Evolutionary conservation across 2,888 invertebrate species (phyloP), one percentile per base, ranked within the genome.

Genomic region (Chymomyza amoena): DNA sequence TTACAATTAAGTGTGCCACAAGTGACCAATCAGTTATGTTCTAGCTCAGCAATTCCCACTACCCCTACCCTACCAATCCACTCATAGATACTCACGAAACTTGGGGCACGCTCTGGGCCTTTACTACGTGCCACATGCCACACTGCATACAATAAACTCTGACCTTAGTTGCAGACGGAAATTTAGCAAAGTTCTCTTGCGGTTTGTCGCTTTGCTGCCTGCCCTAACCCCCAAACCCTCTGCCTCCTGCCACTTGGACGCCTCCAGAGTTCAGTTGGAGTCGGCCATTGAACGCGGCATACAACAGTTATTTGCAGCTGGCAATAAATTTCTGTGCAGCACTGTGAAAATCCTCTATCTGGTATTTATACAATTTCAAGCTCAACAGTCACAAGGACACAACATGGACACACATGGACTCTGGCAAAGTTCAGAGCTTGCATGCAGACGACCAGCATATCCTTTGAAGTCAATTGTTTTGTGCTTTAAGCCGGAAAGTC

Each of bases 131-230:
- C 78, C 75, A 71, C n/a, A n/a, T n/a, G n/a, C n/a, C n/a, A n/a
- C n/a, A n/a, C 69, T 74, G 82, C 82, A 84, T 82, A 80, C 84
- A 83, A 73, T 87, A 78, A 87, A 84, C 87, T 84, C 85, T 84
- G 87, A 87, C 78, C 87, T 71, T 69, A 10, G 50, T 36, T 69
- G 63, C 77, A 73, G 74, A 84, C 73, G 84, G 76, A 86, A 79
- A 74, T 69, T 54, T 75, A 68, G 20, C 20, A 25, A 25, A 15
- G 20, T 15, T 25, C 6, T 6, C 57, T 15, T 54, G 54, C n/a
- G 54, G 54, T 54, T 54, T 54, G 54, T 54, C 20, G 54, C 18
- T 20, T 32, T 54, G 25, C 57, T 54, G 65, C 62, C n/a, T 56
- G 39, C 39, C 13, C 13, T 1, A n/a, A n/a, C n/a, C n/a, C n/a